Percentiles rank a stretch among this genome's conserved stretches.
Evolutionary conservation across 1,140 invertebrate genomes (phyloP).

Genomic region (Metopolophium dirhodum): DNA sequence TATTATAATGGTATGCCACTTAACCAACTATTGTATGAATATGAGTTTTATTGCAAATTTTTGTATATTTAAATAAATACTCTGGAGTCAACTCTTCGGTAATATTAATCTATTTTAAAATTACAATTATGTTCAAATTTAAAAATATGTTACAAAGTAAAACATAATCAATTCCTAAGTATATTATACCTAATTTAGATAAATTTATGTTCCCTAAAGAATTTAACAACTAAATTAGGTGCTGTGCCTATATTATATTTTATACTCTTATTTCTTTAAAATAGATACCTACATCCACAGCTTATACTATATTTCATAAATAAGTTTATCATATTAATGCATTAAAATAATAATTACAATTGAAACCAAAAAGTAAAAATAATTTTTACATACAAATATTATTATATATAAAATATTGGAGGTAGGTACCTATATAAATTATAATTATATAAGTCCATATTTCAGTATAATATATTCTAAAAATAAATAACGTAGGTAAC

Average conservation of each 20-base stretch:
- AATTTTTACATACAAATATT: too few relatives aligned
- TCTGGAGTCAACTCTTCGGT: not conserved
- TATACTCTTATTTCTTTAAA: not conserved
- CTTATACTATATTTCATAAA: too few relatives aligned
- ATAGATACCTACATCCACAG: not conserved
- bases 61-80: not conserved
- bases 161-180: too few relatives aligned
- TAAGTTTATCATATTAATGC: too few relatives aligned
- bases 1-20: not conserved
- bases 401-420: too few relatives aligned
- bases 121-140: not conserved
- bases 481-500: too few relatives aligned
- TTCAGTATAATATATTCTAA: too few relatives aligned
- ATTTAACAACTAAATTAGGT: not conserved
- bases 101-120: not conserved
- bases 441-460: too few relatives aligned
- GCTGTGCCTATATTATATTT: not conserved
- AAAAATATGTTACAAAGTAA: not conserved
- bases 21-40: not conserved
- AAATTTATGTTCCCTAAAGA: not conserved
- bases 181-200: not conserved
- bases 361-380: not conserved
- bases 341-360: too few relatives aligned
- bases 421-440: too few relatives aligned
- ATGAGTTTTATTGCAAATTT: not conserved